A percentile compares a stretch with the other conserved stretches of the same genome.
Conservation (phyloP, 2,113 vertebrate species). For the Oryzias javanicus region DNA sequence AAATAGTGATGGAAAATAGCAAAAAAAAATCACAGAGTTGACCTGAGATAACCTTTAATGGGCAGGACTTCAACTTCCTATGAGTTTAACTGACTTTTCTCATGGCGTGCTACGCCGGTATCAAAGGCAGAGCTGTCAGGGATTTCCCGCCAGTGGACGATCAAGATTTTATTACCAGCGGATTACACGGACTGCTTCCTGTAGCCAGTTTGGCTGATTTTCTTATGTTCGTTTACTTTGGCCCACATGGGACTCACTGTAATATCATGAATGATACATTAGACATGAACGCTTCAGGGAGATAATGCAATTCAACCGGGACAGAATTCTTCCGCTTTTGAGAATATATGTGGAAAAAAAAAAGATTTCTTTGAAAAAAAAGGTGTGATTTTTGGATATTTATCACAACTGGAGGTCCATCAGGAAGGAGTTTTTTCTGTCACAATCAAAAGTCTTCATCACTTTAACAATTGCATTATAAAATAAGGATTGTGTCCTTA, state of each 20-base stretch:
- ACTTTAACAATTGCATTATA: neutral
- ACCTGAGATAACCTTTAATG: conserved; percentile 7
- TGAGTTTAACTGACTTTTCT: conserved; percentile 39
- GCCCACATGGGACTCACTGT: conserved; percentile 56
- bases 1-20: neutral
- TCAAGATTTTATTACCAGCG: conserved; percentile 65
- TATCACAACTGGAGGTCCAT: conserved; percentile 1
- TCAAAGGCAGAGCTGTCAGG: conserved; percentile 55
- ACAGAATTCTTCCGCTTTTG: neutral
- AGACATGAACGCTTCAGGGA: neutral
- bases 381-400: no score
- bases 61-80: conserved; percentile 14
- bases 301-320: conserved; percentile 1
- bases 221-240: conserved; percentile 68
- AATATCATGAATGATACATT: conserved; percentile 37
- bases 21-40: neutral
- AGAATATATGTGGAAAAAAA: no score
- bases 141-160: conserved; percentile 69
- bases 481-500: neutral
- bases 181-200: conserved; percentile 68
- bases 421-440: neutral
- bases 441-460: no score
- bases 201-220: conserved; percentile 68
- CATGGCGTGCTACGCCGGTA: conserved; percentile 36
- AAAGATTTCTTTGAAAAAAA: no score